These are phyloP conservation scores for Cataglyphis altisquamis DNA, from an alignment of 2,888 invertebrate species.

Conservation along the genomic window DNA sequence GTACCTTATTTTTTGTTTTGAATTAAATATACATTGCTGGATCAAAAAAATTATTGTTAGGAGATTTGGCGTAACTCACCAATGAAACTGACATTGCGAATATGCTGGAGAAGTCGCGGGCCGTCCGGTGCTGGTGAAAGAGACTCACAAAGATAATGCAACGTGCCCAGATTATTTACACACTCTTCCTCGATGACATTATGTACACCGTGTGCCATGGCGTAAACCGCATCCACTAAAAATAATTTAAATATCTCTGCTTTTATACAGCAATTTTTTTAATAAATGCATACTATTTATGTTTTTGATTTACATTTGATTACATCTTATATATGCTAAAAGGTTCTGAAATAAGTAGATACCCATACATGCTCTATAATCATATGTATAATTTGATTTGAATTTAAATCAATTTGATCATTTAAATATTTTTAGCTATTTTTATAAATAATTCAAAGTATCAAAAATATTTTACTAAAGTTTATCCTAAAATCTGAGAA, in stretches of 20 bases:
- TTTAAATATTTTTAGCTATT: neutral
- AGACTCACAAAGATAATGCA: conserved; percentile 85
- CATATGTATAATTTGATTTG: neutral
- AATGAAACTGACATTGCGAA: conserved; percentile 89
- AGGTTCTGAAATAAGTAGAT: neutral
- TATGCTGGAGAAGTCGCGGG: conserved; percentile 88
- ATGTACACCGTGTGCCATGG: conserved; percentile 91
- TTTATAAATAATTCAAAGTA: neutral
- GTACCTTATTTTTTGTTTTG: neutral
- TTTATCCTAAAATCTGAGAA: neutral
- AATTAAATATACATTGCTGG: neutral
- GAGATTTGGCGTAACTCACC: conserved; percentile 77
- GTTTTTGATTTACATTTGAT: neutral
- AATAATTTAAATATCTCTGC: conserved; percentile 64
- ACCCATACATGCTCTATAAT: neutral
- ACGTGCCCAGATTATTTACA: conserved; percentile 80
- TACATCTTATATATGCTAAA: neutral
- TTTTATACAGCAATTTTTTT: neutral
- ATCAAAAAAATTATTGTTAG: neutral
- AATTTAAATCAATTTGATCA: no score
- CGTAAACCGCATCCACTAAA: conserved; percentile 92
- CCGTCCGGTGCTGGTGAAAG: conserved; percentile 87
- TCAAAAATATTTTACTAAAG: neutral
- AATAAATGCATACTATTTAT: neutral
- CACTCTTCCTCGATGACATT: conserved; percentile 89